Conservation (phyloP, 2,113 vertebrate genomes). For the Gopherus evgoodei region DNA sequence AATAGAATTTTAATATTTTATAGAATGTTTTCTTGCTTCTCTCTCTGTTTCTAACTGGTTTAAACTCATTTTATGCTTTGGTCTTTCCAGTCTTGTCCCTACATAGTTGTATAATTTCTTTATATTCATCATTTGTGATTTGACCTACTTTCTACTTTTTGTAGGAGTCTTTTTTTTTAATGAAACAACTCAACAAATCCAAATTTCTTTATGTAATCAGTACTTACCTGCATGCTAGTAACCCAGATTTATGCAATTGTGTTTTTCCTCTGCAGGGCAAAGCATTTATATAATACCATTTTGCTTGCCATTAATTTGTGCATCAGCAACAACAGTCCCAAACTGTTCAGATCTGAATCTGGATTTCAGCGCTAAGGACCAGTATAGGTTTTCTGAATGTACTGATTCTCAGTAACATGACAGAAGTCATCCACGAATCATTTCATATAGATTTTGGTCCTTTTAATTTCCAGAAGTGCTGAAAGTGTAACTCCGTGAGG, state of each 20-base stretch:
- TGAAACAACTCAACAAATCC: accelerated
- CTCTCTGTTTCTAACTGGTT: too few relatives aligned
- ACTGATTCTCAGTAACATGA: neutral
- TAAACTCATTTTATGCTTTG: too few relatives aligned
- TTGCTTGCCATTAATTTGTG: neutral
- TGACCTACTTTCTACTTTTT: neutral
- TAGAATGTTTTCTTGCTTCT: too few relatives aligned
- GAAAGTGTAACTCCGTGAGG: neutral
- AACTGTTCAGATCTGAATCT: neutral
- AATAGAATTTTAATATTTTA: too few relatives aligned
- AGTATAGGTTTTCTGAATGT: neutral
- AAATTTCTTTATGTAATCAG: neutral
- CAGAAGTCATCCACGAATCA: neutral
- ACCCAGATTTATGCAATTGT: neutral
- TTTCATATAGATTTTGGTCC: neutral
- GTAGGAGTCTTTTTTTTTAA: accelerated
- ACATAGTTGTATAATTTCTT: neutral
- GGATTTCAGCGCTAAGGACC: neutral
- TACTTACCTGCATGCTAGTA: neutral
- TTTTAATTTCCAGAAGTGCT: neutral
- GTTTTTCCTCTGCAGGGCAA: neutral
- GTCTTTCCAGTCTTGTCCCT: too few relatives aligned
- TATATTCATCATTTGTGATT: neutral
- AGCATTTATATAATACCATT: neutral
- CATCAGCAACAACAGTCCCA: neutral